A percentile compares a stretch with the other conserved stretches of the same genome.
These are phyloP conservation scores for Carabus problematicus DNA, from an alignment of 2,888 invertebrate species.

Conservation along the genomic window DNA sequence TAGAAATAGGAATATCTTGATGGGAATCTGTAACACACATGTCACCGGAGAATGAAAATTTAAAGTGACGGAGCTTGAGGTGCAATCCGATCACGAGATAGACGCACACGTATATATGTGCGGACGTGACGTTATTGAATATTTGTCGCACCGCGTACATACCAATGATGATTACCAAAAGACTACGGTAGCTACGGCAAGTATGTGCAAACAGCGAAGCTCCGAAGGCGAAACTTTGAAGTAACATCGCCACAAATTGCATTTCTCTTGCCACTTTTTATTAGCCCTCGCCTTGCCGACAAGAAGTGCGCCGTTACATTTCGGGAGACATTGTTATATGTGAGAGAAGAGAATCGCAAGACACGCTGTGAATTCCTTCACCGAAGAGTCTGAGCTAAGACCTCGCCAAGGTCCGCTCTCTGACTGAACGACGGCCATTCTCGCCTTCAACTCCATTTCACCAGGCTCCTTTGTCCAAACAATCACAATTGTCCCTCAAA, in stretches of 20 bases:
- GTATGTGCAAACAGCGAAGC: slow-evolving; percentile 19
- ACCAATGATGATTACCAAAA: slow-evolving; percentile 18
- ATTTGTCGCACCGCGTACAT: slow-evolving; percentile 15
- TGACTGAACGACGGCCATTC: not conserved
- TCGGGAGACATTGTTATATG: slow-evolving; percentile 16
- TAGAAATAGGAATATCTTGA: too few species aligned
- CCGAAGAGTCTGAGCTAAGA: not conserved
- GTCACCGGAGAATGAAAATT: not conserved
- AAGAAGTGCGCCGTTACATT: slow-evolving; percentile 24
- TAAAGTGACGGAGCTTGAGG: not conserved
- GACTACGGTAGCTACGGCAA: not conserved
- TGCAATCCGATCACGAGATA: slow-evolving; percentile 6
- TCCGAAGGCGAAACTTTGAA: slow-evolving; percentile 24
- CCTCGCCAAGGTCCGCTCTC: not conserved
- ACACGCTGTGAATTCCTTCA: not conserved
- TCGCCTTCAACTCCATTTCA: not conserved
- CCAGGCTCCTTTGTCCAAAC: slow-evolving; percentile 1
- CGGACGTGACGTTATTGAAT: slow-evolving; percentile 8
- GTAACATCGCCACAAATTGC: slow-evolving; percentile 44
- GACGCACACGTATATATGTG: not conserved
- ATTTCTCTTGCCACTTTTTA: slow-evolving; percentile 48
- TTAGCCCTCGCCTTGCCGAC: slow-evolving; percentile 34
- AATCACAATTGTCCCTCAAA: slow-evolving; percentile 19
- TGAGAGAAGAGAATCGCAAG: not conserved
- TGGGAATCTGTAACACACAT: not conserved